These are phyloP conservation scores for Adela reaumurella DNA, from an alignment of 2,888 invertebrate genomes.

Conservation along the genomic window DNA sequence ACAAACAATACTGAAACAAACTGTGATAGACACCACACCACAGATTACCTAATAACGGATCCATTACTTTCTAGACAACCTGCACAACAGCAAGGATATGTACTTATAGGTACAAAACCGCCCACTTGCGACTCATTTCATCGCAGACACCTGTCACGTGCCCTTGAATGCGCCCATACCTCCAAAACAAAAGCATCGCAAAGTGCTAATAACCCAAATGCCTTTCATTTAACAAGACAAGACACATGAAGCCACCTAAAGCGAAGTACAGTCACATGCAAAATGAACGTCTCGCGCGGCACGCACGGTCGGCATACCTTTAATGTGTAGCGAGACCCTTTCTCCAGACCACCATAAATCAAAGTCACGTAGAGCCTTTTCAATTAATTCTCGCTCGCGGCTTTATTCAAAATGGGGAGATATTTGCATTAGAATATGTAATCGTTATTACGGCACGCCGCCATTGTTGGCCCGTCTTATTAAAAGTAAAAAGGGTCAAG, in stretches of 20 bases:
- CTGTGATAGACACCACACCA: too few relatives aligned
- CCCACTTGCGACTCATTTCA: too few relatives aligned
- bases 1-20: too few relatives aligned
- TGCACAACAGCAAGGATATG: too few relatives aligned
- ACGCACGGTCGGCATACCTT: neutral
- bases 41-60: too few relatives aligned
- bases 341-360: slow-evolving; percentile 17
- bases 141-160: too few relatives aligned
- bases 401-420: slow-evolving; percentile 14
- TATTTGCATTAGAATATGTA: slow-evolving; percentile 26
- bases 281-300: neutral
- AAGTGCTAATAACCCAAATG: neutral
- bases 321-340: neutral
- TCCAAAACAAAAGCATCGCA: neutral
- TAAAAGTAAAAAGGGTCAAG: slow-evolving; percentile 24
- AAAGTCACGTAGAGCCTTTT: slow-evolving; percentile 23
- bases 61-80: too few relatives aligned
- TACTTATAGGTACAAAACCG: too few relatives aligned
- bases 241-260: too few relatives aligned
- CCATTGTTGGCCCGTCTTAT: slow-evolving; percentile 19
- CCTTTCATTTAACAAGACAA: neutral
- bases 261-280: neutral
- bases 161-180: too few relatives aligned
- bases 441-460: slow-evolving; percentile 11
- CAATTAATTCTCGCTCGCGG: slow-evolving; percentile 24